These are phyloP conservation scores for Hirtodrosophila trivittata DNA, from an alignment of 2,888 invertebrate genomes.

Conservation along the genomic window DNA sequence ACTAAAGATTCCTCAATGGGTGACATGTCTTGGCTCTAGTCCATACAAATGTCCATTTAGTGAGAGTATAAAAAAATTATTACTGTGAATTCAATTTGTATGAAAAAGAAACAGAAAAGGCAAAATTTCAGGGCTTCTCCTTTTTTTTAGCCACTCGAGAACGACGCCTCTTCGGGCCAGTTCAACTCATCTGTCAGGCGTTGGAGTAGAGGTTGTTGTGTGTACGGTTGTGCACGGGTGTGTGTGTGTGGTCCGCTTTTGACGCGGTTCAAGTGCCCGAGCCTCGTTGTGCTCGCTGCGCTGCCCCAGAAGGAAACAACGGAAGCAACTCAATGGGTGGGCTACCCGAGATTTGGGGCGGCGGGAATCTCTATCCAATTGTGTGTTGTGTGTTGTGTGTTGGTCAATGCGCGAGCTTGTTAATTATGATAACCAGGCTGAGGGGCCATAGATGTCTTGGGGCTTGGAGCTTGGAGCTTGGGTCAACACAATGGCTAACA, in stretches of 20 bases:
- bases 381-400: conserved; percentile 18
- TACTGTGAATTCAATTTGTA: conserved; percentile 60
- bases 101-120: conserved; percentile 40
- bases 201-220: conserved; percentile 28
- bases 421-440: conserved; percentile 70
- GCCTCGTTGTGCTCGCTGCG: conserved; percentile 18
- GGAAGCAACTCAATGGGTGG: conserved; percentile 67
- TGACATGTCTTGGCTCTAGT: too few species aligned
- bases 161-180: conserved; percentile 42
- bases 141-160: conserved; percentile 37
- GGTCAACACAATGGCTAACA: conserved; percentile 45
- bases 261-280: conserved; percentile 56
- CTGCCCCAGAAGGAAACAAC: conserved; percentile 50
- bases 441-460: conserved; percentile 12
- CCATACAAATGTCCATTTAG: neutral
- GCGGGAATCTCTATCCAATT: conserved; percentile 40
- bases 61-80: conserved; percentile 43
- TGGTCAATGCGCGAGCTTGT: conserved; percentile 62
- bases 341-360: conserved; percentile 26
- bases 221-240: conserved; percentile 13
- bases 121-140: conserved; percentile 19
- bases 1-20: too few species aligned
- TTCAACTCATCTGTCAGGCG: conserved; percentile 57
- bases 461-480: conserved; percentile 4
- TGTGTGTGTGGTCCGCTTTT: conserved; percentile 68